These are phyloP conservation scores for Amblyopsis rosae DNA, from an alignment of 2,113 vertebrate genomes.

Conservation along the genomic window DNA sequence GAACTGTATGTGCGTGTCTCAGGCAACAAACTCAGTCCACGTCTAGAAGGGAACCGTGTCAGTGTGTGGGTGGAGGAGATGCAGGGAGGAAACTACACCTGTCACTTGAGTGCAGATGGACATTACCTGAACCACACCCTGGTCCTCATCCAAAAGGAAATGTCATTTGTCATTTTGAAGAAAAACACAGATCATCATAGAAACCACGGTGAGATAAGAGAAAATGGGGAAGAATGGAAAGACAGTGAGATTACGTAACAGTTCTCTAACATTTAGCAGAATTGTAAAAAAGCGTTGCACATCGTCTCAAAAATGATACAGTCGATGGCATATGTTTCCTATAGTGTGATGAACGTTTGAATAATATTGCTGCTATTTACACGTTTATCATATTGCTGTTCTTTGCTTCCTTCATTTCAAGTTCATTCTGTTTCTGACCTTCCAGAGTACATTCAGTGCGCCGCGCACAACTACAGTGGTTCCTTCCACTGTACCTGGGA, in stretches of 20 bases:
- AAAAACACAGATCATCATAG: background rate
- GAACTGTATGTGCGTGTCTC: slow-evolving; percentile 2
- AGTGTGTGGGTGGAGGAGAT: slow-evolving; percentile 53
- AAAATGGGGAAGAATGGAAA: too few species aligned
- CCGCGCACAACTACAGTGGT: slow-evolving; percentile 68
- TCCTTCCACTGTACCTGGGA: slow-evolving; percentile 72
- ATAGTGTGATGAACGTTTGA: too few species aligned
- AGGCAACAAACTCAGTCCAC: slow-evolving; percentile 28
- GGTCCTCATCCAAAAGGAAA: slow-evolving; percentile 63
- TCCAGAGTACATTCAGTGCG: slow-evolving; percentile 68
- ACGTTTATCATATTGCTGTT: too few species aligned
- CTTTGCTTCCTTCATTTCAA: too few species aligned
- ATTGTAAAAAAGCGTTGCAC: too few species aligned
- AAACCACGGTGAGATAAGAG: slow-evolving; percentile 26
- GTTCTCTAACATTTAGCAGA: too few species aligned
- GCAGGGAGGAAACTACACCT: slow-evolving; percentile 74
- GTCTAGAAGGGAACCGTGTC: slow-evolving; percentile 60
- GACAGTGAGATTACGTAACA: too few species aligned
- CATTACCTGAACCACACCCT: slow-evolving; percentile 72
- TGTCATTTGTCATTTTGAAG: slow-evolving; percentile 58
- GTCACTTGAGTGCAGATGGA: slow-evolving; percentile 55
- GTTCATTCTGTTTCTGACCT: background rate
- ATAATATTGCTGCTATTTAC: too few species aligned
- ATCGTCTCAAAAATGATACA: too few species aligned
- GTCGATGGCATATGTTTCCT: too few species aligned